These are phyloP conservation scores for Panulirus ornatus DNA, from an alignment of 1,140 invertebrate genomes.

Conservation along the genomic window DNA sequence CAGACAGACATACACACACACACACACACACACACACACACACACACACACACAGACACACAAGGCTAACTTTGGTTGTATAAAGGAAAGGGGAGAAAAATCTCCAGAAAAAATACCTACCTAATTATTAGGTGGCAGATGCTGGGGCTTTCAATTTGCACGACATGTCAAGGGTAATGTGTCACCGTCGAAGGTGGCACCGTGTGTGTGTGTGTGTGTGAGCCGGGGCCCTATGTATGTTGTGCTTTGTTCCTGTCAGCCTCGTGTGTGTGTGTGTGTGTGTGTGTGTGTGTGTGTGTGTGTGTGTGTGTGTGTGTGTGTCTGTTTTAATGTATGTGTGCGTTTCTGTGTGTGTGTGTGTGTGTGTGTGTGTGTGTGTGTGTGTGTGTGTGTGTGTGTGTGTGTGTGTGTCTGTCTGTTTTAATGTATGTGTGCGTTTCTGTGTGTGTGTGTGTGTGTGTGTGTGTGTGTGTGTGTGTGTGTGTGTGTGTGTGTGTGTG, in stretches of 20 bases:
- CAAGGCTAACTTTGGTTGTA: no score
- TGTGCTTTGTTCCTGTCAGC: slow-evolving; percentile 57
- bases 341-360: not conserved
- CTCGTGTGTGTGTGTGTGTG: slow-evolving; percentile 2
- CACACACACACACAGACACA: slow-evolving; percentile 20
- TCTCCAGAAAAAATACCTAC: not conserved
- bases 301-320: not conserved
- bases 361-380: not conserved
- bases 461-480: slow-evolving; percentile 26
- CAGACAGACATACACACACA: not conserved
- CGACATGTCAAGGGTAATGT: slow-evolving; percentile 51
- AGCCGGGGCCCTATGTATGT: slow-evolving; percentile 40
- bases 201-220: slow-evolving; percentile 48
- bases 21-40: slow-evolving; percentile 19
- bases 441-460: slow-evolving; percentile 29
- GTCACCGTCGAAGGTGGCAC: slow-evolving; percentile 51
- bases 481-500: not conserved
- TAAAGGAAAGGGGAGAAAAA: not conserved
- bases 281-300: slow-evolving; percentile 5
- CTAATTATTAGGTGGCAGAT: slow-evolving; percentile 62
- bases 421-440: not conserved
- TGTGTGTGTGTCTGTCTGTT: slow-evolving; percentile 23
- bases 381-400: slow-evolving; percentile 6
- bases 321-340: not conserved
- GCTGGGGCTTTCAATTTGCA: slow-evolving; percentile 60